Conservation (phyloP, 2,113 vertebrate genomes). For the Oplegnathus fasciatus region DNA sequence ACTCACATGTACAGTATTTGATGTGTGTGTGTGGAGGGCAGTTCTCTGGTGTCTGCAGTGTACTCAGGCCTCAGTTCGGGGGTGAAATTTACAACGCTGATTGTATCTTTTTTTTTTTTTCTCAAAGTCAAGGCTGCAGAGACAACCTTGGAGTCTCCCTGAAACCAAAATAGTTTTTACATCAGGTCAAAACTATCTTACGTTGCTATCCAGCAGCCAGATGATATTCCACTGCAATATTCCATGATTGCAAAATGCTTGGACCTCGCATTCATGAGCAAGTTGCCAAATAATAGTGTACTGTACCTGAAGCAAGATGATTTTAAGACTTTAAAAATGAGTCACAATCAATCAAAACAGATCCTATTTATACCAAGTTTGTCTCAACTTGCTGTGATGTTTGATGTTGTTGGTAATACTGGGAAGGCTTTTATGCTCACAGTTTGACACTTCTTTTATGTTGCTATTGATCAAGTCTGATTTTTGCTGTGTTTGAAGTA, state of each 20-base stretch:
- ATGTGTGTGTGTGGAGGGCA: constrained; percentile 7
- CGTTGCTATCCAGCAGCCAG: constrained; percentile 51
- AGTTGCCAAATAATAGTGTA: constrained; percentile 24
- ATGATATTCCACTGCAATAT: constrained; percentile 52
- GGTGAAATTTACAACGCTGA: constrained; percentile 9
- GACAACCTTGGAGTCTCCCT: constrained; percentile 49
- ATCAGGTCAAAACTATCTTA: constrained; percentile 57
- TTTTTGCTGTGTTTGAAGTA: constrained; percentile 50
- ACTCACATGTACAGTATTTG: neutral
- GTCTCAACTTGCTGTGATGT: constrained; percentile 18
- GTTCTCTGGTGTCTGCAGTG: neutral
- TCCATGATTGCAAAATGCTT: constrained; percentile 47
- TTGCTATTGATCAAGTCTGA: constrained; percentile 45
- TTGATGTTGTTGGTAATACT: constrained; percentile 17
- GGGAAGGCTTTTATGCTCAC: constrained; percentile 20
- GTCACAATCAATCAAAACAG: constrained; percentile 4
- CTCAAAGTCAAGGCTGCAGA: constrained; percentile 24
- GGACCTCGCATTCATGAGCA: constrained; percentile 26
- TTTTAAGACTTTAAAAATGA: constrained; percentile 9
- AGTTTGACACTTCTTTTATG: constrained; percentile 51
- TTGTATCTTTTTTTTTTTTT: constrained; percentile 14
- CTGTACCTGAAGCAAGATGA: constrained; percentile 4
- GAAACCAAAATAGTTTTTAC: constrained; percentile 60
- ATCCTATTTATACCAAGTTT: constrained; percentile 15
- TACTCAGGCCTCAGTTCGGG: neutral